Conservation (phyloP, 1,140 invertebrate species). For the Parapsyche elsis region DNA sequence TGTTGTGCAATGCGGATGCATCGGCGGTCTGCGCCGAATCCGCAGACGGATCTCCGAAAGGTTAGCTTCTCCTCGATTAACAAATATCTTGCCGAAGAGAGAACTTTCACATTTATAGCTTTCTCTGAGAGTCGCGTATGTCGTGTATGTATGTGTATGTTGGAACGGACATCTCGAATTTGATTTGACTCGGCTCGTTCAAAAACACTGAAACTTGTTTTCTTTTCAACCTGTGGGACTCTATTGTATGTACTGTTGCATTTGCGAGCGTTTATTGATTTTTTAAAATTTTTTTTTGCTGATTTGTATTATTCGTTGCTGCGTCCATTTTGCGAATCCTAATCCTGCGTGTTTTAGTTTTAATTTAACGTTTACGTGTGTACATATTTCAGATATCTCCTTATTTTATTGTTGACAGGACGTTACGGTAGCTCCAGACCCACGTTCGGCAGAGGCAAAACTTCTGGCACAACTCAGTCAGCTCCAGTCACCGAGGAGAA, state of each 20-base stretch:
- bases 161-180: slow-evolving; percentile 27
- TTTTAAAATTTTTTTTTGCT: not conserved
- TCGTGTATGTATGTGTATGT: slow-evolving; percentile 30
- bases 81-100: slow-evolving; percentile 44
- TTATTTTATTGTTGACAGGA: slow-evolving; percentile 33
- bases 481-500: slow-evolving; percentile 39
- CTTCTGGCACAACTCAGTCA: slow-evolving; percentile 31
- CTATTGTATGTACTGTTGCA: not conserved
- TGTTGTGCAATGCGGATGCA: slow-evolving; percentile 29
- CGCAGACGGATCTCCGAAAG: slow-evolving; percentile 42
- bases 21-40: not conserved
- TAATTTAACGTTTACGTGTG: not conserved
- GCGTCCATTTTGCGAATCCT: not conserved
- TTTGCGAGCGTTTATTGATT: slow-evolving; percentile 5
- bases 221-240: not conserved
- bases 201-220: slow-evolving; percentile 26
- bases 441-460: slow-evolving; percentile 42
- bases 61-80: slow-evolving; percentile 52
- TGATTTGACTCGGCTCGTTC: slow-evolving; percentile 7
- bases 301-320: not conserved
- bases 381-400: not conserved
- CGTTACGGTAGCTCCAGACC: slow-evolving; percentile 46
- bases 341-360: not conserved
- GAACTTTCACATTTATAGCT: slow-evolving; percentile 52
- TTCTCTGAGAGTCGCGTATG: slow-evolving; percentile 41